These are phyloP conservation scores for Neocloeon triangulifer DNA, from an alignment of 1,140 invertebrate species.

Conservation along the genomic window DNA sequence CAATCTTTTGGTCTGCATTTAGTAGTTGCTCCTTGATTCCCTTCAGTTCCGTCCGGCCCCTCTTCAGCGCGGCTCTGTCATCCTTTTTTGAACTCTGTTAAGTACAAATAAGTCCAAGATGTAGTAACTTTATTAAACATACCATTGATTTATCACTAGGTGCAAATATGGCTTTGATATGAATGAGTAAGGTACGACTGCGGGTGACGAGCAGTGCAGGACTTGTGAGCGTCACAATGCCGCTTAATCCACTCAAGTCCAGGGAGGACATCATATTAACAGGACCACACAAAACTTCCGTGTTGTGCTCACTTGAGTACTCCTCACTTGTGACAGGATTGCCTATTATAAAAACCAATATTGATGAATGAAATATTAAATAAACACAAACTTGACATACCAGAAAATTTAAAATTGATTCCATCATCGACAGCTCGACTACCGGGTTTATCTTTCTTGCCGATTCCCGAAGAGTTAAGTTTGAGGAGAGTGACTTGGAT, in stretches of 20 bases:
- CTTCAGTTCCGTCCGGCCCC: too few relatives aligned
- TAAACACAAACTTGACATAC: background rate
- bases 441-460: conserved; percentile 13
- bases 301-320: conserved; percentile 65
- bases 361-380: background rate
- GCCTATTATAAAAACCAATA: too few relatives aligned
- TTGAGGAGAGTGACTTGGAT: conserved; percentile 66
- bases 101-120: background rate
- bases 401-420: conserved; percentile 24
- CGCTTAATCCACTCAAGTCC: conserved; percentile 62
- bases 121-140: background rate
- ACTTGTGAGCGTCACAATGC: conserved; percentile 64
- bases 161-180: conserved; percentile 65
- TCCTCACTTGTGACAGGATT: conserved; percentile 59
- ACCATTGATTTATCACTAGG: too few relatives aligned
- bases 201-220: conserved; percentile 57
- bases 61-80: background rate
- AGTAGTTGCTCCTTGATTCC: background rate
- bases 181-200: conserved; percentile 56
- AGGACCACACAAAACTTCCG: conserved; percentile 73
- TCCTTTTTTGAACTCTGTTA: background rate
- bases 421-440: conserved; percentile 28
- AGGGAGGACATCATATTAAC: conserved; percentile 54
- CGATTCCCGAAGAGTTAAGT: conserved; percentile 53
- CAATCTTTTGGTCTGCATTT: too few relatives aligned